Conservation (phyloP, 2,797 vertebrate species). For the Limosa lapponica region DNA sequence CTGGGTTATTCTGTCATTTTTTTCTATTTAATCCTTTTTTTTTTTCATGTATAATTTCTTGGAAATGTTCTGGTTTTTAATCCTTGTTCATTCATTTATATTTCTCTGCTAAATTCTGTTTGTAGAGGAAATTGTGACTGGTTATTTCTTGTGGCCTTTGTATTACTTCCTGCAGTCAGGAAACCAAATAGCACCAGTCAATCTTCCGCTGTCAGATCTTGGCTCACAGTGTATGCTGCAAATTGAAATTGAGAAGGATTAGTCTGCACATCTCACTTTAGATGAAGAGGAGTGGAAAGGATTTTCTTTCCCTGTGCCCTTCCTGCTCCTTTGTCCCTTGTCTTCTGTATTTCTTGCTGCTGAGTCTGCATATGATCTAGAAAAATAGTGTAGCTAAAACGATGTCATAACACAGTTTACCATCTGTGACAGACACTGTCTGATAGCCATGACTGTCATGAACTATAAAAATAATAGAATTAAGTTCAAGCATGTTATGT, state of each 20-base stretch:
- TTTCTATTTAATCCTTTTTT: background rate
- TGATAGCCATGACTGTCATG: background rate
- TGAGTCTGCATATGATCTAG: constrained; percentile 7
- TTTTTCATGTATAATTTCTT: background rate
- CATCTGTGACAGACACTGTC: background rate
- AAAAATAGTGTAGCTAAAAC: background rate
- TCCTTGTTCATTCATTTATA: background rate
- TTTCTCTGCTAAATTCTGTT: background rate
- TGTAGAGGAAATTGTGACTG: background rate
- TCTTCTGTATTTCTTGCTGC: background rate
- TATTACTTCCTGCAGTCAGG: background rate
- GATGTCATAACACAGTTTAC: background rate
- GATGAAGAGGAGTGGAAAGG: background rate
- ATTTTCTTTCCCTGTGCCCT: constrained; percentile 26
- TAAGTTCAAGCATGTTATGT: background rate
- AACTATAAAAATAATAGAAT: background rate
- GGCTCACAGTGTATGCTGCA: background rate
- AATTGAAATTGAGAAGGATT: constrained; percentile 48
- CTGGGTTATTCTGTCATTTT: background rate
- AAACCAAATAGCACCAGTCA: constrained; percentile 22
- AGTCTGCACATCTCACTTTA: constrained; percentile 12
- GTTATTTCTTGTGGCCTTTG: background rate
- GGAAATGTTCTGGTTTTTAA: background rate
- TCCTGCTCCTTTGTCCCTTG: constrained; percentile 16
- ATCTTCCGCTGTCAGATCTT: background rate